Base-by-base conservation (phyloP, 2,113 vertebrate genomes). In the Osmerus eperlanus region DNA sequence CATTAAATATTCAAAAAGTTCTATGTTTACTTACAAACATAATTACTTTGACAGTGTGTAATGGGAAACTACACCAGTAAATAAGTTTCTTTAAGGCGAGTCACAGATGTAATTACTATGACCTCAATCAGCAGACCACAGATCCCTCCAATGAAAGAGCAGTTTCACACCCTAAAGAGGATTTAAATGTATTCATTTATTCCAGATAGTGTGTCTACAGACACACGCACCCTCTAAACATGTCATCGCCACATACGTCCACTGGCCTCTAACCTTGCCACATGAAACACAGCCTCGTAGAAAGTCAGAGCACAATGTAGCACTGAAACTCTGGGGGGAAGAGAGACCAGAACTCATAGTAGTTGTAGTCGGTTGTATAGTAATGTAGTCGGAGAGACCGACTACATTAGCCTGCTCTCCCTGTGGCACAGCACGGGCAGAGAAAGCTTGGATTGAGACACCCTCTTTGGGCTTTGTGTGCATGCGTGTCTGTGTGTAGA, bases 91-190 rank as follows among this genome's bases (percentile, higher is more conserved):
- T 9, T 5, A 4, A 56, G 13, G 16, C 5, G 2, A 29, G 60
- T 15, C 13, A 23, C 19, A 56, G 64, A 59, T 59, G 29, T 25
- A 70, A 32, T 73, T 63, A 71, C 41, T 8, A 13, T 76, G 56
- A 78, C 58, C 70, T 76, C 41, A 71, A 54, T 65, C 29, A 67
- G 61, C 64, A 63, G 3, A 64, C 62, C 15, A 72, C n/a, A 18
- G 47, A 32, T 72, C 61, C 28, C 23, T 21, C 52, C 21, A 64
- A 18, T 28, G 25, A 16, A 32, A 64, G 12, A 64, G 28, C 15
- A n/a, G 62, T 3, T 28, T 28, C 62, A 18, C 28, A 7, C 4
- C 28, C 28, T n/a, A 64, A 32, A 28, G 29, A 18, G 29, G 62
- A 64, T 64, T 64, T 36, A 64, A 16, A 36, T 64, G 25, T 64